A percentile compares a stretch with the other conserved stretches of the same genome.
These are phyloP conservation scores for Ancistrus triradiatus DNA, from an alignment of 2,113 vertebrate species.

Conservation along the genomic window DNA sequence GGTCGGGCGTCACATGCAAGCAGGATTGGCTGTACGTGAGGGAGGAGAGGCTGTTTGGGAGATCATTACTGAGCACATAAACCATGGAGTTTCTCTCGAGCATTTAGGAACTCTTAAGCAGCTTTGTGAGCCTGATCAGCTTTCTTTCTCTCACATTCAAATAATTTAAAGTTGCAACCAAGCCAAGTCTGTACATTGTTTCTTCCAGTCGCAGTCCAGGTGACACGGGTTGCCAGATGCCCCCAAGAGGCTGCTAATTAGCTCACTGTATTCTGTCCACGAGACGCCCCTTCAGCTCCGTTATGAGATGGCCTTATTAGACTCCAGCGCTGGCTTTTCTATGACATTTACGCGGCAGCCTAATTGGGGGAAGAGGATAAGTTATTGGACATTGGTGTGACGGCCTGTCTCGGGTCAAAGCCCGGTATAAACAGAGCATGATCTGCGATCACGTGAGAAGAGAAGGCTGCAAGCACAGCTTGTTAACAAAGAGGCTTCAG, in stretches of 20 bases:
- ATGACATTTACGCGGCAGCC: slow-evolving; percentile 36
- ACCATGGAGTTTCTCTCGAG: no score
- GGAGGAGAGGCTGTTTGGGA: neutral
- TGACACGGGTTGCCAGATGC: slow-evolving; percentile 45
- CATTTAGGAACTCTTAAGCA: neutral
- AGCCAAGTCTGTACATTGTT: no score
- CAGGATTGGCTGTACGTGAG: neutral
- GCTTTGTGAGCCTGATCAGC: no score
- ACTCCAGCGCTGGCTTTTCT: slow-evolving; percentile 49
- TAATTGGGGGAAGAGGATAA: slow-evolving; percentile 26
- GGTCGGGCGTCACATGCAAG: no score
- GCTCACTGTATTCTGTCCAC: slow-evolving; percentile 37
- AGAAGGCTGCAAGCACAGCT: no score
- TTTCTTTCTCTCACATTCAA: no score
- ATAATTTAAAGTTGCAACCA: no score
- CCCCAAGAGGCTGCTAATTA: slow-evolving; percentile 59
- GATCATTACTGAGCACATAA: no score
- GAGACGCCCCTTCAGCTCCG: slow-evolving; percentile 34
- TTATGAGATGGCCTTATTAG: slow-evolving; percentile 61
- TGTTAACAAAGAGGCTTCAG: no score
- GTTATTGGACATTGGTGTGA: neutral
- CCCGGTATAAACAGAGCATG: neutral
- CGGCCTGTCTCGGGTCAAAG: neutral
- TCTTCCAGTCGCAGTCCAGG: slow-evolving; percentile 14
- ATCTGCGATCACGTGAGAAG: neutral